phyloP scores from a whole-genome alignment of 2,113 vertebrate species.

The Dasyurus viverrinus region DNA sequence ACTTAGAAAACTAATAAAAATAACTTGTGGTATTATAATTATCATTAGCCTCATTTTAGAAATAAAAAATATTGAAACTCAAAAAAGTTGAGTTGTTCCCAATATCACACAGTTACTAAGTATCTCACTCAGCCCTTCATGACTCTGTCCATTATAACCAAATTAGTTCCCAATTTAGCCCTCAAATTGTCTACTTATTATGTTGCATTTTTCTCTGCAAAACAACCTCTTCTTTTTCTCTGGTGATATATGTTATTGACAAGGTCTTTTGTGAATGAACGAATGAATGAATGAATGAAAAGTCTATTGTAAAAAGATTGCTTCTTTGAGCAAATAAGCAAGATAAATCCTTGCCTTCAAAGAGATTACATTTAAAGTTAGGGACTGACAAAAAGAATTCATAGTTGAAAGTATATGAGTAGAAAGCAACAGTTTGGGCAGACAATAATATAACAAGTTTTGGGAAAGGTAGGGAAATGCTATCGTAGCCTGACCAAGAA shows the following conservation, averaged over 20 bases:
- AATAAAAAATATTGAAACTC: not conserved
- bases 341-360: not conserved
- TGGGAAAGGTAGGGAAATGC: not conserved
- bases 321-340: not conserved
- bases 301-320: not conserved
- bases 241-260: not conserved
- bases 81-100: not conserved
- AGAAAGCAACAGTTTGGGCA: not conserved
- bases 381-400: not conserved
- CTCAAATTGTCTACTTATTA: not conserved
- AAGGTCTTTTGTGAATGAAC: not conserved
- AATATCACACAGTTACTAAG: not conserved
- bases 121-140: not conserved
- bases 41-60: not conserved
- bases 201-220: not conserved
- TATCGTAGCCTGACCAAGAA: not conserved
- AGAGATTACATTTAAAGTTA: not conserved
- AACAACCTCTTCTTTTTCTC: not conserved
- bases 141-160: not conserved
- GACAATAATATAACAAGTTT: not conserved
- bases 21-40: not conserved
- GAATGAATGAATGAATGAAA: not conserved
- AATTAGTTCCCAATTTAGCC: not conserved
- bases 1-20: not conserved
- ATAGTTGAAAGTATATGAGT: not conserved